Base-by-base conservation (phyloP, 2,888 invertebrate species). In the Pyrrhia umbra region DNA sequence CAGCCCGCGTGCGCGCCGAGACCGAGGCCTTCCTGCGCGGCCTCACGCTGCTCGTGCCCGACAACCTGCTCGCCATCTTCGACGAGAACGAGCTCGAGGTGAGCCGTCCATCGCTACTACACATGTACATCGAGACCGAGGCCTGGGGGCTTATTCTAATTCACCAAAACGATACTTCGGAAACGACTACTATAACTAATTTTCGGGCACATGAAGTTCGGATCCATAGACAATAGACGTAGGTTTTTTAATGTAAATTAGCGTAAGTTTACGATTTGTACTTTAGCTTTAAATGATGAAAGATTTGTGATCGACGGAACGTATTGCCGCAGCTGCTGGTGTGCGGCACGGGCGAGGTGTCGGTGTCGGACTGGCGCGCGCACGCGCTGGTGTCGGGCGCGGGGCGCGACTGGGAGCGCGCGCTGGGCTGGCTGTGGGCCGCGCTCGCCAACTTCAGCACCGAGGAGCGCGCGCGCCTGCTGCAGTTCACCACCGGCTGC, bases 21-120 rank as follows among this genome's bases (percentile, higher is more conserved):
- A 96, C 98, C 47, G 98, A 97, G 85, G 97, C 97, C 77, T 99
- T 99, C 94, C 95, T 98, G 49, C 97, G 98, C 84, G 99, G 99
- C 0, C 96, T 99, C 55, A 97, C 98, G 91, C 97, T 98, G 89
- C 96, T 99, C 42, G 98, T 99, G 85, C 98, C 99, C 4, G 98
- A 98, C 92, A 98, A 98, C 94, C 96, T 99, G 81, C 95, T 99
- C 69, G 98, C 98, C 86, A 98, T 98, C 89, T 99, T 99, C 92
- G 98, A 99, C 93, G 99, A 99, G 93, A 98, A 98, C 92, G 99
- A 99, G 93, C 95, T 99, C 23, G 99, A 99, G 97, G 98, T 98
- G n/a, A n/a, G n/a, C n/a, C n/a, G n/a, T n/a, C n/a, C n/a, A 88
- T 6, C 23, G 6, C 23, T 6, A 23, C 23, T 6, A 23, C 23